Evolutionary conservation across 2,888 invertebrate genomes (phyloP).

Genomic region (Tenthredo livida): DNA sequence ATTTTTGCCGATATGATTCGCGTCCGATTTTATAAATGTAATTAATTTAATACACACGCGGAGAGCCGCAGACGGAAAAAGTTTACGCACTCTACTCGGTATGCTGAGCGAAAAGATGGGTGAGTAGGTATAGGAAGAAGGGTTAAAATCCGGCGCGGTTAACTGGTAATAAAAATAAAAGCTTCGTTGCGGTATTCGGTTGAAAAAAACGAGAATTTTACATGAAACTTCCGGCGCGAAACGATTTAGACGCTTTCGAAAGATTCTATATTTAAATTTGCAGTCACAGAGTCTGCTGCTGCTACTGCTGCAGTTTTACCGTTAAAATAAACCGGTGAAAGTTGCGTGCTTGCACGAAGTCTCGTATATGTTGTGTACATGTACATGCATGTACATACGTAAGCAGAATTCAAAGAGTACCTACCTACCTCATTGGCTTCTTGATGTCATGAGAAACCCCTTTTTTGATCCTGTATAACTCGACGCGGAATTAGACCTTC

Average conservation of each 20-base stretch:
- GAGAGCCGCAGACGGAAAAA: constrained; percentile 38
- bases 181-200: constrained; percentile 2
- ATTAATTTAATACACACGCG: neutral
- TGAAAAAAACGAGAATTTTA: neutral
- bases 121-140: no score
- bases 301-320: neutral
- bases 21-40: neutral
- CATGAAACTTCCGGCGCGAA: constrained; percentile 43
- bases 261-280: constrained; percentile 43
- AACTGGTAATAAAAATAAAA: neutral
- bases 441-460: neutral
- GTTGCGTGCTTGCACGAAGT: neutral
- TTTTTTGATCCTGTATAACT: neutral
- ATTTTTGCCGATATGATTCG: neutral
- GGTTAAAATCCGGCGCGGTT: constrained; percentile 19
- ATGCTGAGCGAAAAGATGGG: neutral
- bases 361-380: no score
- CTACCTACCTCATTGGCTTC: neutral
- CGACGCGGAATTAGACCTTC: neutral
- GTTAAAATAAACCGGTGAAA: constrained; percentile 11
- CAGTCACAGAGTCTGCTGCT: neutral
- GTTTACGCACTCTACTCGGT: no score
- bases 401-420: neutral
- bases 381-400: neutral
- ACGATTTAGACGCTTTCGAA: constrained; percentile 37